Percentiles rank a stretch among this genome's conserved stretches.
Conservation (phyloP, 2,888 invertebrate genomes). For the Emmelina monodactyla region DNA sequence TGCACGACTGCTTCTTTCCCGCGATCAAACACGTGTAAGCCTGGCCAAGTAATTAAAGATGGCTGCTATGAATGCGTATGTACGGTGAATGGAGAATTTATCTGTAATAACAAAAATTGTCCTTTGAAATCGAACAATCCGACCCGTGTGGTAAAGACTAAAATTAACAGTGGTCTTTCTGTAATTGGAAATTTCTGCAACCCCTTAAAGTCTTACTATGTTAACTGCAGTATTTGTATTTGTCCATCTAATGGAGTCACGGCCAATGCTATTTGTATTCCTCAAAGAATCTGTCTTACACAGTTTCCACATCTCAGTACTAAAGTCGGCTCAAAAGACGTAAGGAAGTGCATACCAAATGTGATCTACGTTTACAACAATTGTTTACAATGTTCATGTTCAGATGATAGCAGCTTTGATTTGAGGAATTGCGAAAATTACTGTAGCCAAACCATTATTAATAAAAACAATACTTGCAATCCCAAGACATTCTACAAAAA, state of each 20-base stretch:
- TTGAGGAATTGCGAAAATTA: constrained; percentile 37
- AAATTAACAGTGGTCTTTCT: constrained; percentile 3
- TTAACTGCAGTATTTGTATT: constrained; percentile 44
- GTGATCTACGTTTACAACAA: constrained; percentile 47
- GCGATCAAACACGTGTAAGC: constrained; percentile 30
- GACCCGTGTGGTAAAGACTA: constrained; percentile 2
- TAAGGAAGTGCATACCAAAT: constrained; percentile 39
- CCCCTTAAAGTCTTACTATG: constrained; percentile 40
- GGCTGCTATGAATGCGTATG: constrained; percentile 48
- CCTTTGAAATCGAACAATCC: constrained; percentile 16
- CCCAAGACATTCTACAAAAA: constrained; percentile 35
- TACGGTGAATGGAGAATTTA: constrained; percentile 31
- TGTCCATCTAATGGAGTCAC: constrained; percentile 43
- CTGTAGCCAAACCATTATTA: constrained; percentile 20
- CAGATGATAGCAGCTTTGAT: constrained; percentile 35
- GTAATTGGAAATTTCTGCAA: constrained; percentile 26
- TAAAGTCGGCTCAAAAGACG: constrained; percentile 18
- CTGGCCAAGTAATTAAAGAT: constrained; percentile 38
- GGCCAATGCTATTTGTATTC: constrained; percentile 39
- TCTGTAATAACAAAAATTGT: constrained; percentile 33
- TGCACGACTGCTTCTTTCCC: constrained; percentile 27
- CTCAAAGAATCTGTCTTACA: constrained; percentile 32
- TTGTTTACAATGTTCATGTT: constrained; percentile 44
- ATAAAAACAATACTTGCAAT: constrained; percentile 21
- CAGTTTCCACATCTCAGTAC: constrained; percentile 16